Conservation (phyloP, 2,797 vertebrate species). For the Mallotus villosus region DNA sequence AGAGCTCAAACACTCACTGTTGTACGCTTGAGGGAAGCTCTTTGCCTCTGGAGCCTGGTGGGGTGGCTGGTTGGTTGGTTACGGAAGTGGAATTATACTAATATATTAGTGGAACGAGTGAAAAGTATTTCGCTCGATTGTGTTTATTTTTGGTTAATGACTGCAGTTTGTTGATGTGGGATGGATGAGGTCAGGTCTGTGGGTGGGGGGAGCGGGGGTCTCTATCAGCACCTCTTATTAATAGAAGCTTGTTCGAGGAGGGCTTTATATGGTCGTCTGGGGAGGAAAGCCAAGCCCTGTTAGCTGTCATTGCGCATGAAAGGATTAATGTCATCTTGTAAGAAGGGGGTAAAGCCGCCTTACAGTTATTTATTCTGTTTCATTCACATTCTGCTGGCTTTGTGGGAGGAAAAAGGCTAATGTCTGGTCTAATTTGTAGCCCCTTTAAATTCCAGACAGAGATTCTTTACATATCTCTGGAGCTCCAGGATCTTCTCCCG, state of each 20-base stretch:
- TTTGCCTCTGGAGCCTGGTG: conserved; percentile 56
- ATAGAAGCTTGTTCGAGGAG: conserved; percentile 75
- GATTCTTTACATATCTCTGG: conserved; percentile 99
- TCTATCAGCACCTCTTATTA: conserved; percentile 77
- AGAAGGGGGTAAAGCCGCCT: conserved; percentile 93
- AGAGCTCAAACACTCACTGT: conserved; percentile 70
- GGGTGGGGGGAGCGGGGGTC: conserved; percentile 64
- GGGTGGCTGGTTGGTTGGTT: conserved; percentile 53
- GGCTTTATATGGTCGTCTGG: conserved; percentile 93
- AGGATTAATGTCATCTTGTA: conserved; percentile 99
- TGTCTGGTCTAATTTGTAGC: conserved; percentile 99
- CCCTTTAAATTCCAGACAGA: conserved; percentile 99
- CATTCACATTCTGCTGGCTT: conserved; percentile 90
- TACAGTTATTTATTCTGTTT: conserved; percentile 99
- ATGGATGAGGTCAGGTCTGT: conserved; percentile 42
- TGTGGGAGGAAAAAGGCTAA: conserved; percentile 87
- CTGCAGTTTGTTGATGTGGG: conserved; percentile 55
- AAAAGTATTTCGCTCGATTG: conserved; percentile 41
- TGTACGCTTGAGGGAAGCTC: conserved; percentile 69
- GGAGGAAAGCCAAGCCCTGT: conserved; percentile 90
- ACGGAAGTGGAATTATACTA: conserved; percentile 46
- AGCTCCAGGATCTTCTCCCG: conserved; percentile 88
- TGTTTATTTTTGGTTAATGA: conserved; percentile 55
- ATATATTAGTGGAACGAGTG: conserved; percentile 45
- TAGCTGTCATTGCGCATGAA: conserved; percentile 99